Percentiles rank a stretch among this genome's conserved stretches.
Evolutionary conservation across 1,140 invertebrate genomes (phyloP).

Genomic region (Heterodera carotae): DNA sequence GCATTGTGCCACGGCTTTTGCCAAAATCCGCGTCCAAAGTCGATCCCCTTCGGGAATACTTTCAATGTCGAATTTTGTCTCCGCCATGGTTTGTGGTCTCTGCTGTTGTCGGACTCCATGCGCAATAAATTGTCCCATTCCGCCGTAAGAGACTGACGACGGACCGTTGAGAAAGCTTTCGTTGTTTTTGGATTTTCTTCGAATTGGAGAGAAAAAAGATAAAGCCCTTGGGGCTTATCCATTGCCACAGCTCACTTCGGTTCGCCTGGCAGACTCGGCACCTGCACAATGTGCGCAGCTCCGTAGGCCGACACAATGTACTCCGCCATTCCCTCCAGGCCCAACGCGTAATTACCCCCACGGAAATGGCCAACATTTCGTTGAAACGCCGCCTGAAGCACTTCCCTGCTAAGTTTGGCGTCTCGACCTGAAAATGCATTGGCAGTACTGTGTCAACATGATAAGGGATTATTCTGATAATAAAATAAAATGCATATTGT

Average conservation of each 20-base stretch:
- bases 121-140: conserved; percentile 42
- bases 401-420: conserved; percentile 60
- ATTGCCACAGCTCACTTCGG: background rate
- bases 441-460: too few relatives aligned
- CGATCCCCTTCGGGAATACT: conserved; percentile 47
- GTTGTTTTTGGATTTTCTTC: background rate
- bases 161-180: conserved; percentile 1
- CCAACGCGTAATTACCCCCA: conserved; percentile 58
- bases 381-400: conserved; percentile 61
- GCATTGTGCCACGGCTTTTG: conserved; percentile 52
- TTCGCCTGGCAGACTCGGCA: conserved; percentile 38
- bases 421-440: conserved; percentile 39
- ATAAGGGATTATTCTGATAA: too few relatives aligned
- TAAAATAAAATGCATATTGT: too few relatives aligned
- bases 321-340: conserved; percentile 59
- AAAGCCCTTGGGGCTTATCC: background rate
- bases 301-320: conserved; percentile 62
- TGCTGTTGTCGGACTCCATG: conserved; percentile 55
- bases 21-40: conserved; percentile 59
- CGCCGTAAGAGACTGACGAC: conserved; percentile 30
- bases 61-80: conserved; percentile 46
- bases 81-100: conserved; percentile 26
- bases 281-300: conserved; percentile 62
- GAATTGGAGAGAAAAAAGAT: background rate
- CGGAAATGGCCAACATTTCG: conserved; percentile 62